These are phyloP conservation scores for Drosophila ananassae DNA, from an alignment of 1,140 invertebrate species.

Conservation along the genomic window DNA sequence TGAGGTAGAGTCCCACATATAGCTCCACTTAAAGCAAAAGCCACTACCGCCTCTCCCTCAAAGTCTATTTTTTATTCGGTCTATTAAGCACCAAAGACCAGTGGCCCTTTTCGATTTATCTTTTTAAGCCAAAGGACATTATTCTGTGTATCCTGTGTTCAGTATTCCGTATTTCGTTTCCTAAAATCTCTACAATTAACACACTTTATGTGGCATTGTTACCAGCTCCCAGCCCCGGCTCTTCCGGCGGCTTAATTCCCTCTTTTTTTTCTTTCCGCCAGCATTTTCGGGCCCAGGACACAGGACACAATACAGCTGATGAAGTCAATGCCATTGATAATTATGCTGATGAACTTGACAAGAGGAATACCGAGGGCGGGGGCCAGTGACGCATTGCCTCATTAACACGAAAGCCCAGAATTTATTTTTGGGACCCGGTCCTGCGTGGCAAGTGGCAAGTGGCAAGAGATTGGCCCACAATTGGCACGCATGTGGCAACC, in stretches of 20 bases:
- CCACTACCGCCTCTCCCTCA: not conserved
- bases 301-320: slow-evolving; percentile 68
- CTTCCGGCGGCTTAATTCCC: not conserved
- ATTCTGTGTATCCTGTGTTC: slow-evolving; percentile 30
- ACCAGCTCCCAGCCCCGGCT: not conserved
- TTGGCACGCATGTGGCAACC: slow-evolving; percentile 66
- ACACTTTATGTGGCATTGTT: slow-evolving; percentile 73
- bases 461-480: slow-evolving; percentile 24
- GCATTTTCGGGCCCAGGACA: slow-evolving; percentile 1
- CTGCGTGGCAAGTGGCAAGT: too few species aligned
- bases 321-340: slow-evolving; percentile 77
- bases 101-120: slow-evolving; percentile 64
- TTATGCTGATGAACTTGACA: slow-evolving; percentile 77
- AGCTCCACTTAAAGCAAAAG: not conserved
- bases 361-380: slow-evolving; percentile 9
- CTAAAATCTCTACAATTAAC: slow-evolving; percentile 74
- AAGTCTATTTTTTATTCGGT: not conserved
- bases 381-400: slow-evolving; percentile 75
- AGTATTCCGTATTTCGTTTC: not conserved
- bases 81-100: not conserved
- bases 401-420: slow-evolving; percentile 73
- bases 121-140: slow-evolving; percentile 74
- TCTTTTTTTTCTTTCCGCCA: slow-evolving; percentile 10
- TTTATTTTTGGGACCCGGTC: slow-evolving; percentile 41
- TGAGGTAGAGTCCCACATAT: not conserved